Conservation (phyloP, 2,888 invertebrate species). For the Macaria liturata region DNA sequence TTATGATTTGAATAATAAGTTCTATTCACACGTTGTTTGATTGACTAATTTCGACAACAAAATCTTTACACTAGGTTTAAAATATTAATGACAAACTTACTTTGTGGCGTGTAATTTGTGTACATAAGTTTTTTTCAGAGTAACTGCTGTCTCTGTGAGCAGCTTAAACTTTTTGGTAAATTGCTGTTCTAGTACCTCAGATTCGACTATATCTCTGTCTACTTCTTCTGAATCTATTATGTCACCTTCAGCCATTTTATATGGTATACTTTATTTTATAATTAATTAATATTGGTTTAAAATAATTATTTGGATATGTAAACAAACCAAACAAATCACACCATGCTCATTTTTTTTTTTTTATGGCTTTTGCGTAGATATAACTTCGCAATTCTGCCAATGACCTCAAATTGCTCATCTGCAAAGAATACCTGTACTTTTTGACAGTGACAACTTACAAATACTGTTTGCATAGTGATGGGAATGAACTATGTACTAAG, state of each 20-base stretch:
- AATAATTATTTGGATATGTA: slow-evolving; percentile 9
- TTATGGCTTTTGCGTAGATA: no score
- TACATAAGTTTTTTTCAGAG: slow-evolving; percentile 83
- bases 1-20: no score
- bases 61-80: not conserved
- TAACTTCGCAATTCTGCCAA: no score
- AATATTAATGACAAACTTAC: slow-evolving; percentile 57
- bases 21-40: no score
- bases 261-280: not conserved
- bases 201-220: slow-evolving; percentile 62
- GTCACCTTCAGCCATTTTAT: slow-evolving; percentile 55
- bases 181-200: slow-evolving; percentile 53
- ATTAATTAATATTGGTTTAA: slow-evolving; percentile 2
- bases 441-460: not conserved
- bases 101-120: slow-evolving; percentile 83
- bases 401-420: no score
- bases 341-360: no score
- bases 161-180: slow-evolving; percentile 63
- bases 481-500: not conserved
- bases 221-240: slow-evolving; percentile 67
- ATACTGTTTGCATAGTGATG: not conserved
- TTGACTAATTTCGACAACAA: no score
- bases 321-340: not conserved
- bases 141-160: slow-evolving; percentile 77
- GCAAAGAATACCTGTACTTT: no score